Percentiles rank a stretch among this genome's conserved stretches.
phyloP scores from a whole-genome alignment of 2,797 vertebrate species.

The Trichosurus vulpecula region DNA sequence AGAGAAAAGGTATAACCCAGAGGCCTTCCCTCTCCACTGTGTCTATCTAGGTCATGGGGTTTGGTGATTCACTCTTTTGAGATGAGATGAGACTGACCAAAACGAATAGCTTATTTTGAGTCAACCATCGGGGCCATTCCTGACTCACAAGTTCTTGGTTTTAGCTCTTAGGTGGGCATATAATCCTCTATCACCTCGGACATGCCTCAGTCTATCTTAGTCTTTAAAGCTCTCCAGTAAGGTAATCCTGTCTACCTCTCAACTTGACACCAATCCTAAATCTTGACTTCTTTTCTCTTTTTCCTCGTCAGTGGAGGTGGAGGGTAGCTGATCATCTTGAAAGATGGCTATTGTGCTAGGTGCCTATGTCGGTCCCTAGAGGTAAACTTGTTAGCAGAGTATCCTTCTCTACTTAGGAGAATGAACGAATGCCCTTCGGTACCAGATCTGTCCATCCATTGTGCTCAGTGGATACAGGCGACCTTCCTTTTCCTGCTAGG shows the following conservation, averaged over 20 bases:
- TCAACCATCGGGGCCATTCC: background rate
- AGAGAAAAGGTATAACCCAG: conserved; percentile 90
- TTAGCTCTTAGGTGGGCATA: background rate
- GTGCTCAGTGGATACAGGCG: background rate
- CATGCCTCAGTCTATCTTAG: background rate
- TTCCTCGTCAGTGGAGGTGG: background rate
- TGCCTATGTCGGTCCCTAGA: background rate
- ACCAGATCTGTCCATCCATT: background rate
- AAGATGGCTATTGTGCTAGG: background rate
- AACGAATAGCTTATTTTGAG: background rate
- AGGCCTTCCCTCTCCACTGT: background rate
- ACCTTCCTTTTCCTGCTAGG: background rate
- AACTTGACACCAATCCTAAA: background rate
- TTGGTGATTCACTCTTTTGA: no score
- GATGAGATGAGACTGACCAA: background rate
- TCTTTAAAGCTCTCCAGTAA: background rate
- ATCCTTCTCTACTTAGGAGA: background rate
- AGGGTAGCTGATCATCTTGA: background rate
- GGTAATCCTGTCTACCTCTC: background rate
- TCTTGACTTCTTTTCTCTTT: background rate
- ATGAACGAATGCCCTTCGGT: background rate
- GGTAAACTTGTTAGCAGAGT: background rate
- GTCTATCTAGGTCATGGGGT: no score
- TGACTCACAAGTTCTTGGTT: background rate
- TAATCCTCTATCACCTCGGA: background rate